Percentiles rank a stretch among this genome's conserved stretches.
Evolutionary conservation across 2,888 invertebrate species (phyloP).

Genomic region (Eubasilissa splendida): DNA sequence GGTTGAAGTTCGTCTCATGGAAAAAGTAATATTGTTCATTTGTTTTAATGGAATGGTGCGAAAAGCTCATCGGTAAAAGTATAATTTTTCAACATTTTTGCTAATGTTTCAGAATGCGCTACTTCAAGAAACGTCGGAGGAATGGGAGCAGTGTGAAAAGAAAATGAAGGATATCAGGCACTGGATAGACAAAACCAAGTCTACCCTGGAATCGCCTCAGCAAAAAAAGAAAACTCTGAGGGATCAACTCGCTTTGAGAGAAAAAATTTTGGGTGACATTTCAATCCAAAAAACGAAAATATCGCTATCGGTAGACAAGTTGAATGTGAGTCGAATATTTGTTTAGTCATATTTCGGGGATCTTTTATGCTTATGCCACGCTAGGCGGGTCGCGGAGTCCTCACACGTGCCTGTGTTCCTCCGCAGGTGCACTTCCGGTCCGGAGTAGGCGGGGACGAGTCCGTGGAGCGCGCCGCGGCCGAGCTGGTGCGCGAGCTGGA

Average conservation of each 20-base stretch:
- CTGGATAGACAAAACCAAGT: slow-evolving; percentile 91
- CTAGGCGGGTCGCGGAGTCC: no score
- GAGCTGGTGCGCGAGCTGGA: slow-evolving; percentile 81
- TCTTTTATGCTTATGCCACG: neutral
- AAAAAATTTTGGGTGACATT: slow-evolving; percentile 89
- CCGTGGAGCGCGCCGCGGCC: slow-evolving; percentile 81
- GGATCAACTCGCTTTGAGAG: slow-evolving; percentile 88
- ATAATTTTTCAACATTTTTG: slow-evolving; percentile 32
- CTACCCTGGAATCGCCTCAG: slow-evolving; percentile 84
- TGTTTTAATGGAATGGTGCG: neutral
- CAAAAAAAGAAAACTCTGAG: slow-evolving; percentile 90
- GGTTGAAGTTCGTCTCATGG: slow-evolving; percentile 87
- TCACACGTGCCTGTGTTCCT: slow-evolving; percentile 9
- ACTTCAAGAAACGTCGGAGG: slow-evolving; percentile 92
- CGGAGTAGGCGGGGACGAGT: slow-evolving; percentile 85
- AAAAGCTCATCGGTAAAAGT: neutral
- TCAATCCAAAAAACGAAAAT: slow-evolving; percentile 93
- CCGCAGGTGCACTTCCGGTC: slow-evolving; percentile 89
- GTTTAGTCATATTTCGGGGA: slow-evolving; percentile 9
- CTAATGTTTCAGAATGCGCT: slow-evolving; percentile 81
- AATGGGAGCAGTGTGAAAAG: slow-evolving; percentile 96
- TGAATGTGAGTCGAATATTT: slow-evolving; percentile 77
- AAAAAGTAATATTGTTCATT: slow-evolving; percentile 77
- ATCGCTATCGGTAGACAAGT: slow-evolving; percentile 89
- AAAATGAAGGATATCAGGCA: slow-evolving; percentile 91